A percentile compares a stretch with the other conserved stretches of the same genome.
Evolutionary conservation across 2,113 vertebrate species (phyloP).

Genomic region (Ivindomyrus marchei): DNA sequence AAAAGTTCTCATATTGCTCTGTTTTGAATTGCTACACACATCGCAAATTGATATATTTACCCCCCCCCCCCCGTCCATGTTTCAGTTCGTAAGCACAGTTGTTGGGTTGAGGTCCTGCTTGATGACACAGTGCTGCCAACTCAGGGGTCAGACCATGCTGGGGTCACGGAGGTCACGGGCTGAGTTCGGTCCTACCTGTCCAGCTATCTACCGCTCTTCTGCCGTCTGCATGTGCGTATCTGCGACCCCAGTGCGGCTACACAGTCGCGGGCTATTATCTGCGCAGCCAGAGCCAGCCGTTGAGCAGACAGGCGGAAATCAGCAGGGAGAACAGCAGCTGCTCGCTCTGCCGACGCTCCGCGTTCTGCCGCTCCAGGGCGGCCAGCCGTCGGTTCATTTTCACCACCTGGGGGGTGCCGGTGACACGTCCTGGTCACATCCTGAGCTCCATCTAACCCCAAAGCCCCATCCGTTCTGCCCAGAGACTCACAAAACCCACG

Average conservation of each 20-base stretch:
- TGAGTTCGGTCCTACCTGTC: not conserved
- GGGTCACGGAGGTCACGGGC: not conserved
- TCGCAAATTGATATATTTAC: not conserved
- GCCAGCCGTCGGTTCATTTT: constrained; percentile 57
- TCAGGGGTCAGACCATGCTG: not conserved
- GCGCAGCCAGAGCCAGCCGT: constrained; percentile 71
- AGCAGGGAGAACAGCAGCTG: constrained; percentile 57
- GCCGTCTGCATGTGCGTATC: not conserved
- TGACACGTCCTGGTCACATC: not conserved
- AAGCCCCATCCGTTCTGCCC: not conserved
- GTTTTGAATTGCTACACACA: not conserved
- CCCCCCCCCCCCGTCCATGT: not conserved
- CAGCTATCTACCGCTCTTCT: not conserved
- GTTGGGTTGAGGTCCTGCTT: not conserved
- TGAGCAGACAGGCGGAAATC: constrained; percentile 55
- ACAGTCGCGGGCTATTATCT: constrained; percentile 33
- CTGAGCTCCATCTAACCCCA: not conserved
- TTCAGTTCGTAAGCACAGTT: not conserved
- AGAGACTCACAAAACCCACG: not conserved
- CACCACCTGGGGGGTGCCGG: constrained; percentile 47
- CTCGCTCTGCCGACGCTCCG: constrained; percentile 51
- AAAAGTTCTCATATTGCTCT: not conserved
- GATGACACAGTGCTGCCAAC: not conserved
- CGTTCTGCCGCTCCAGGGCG: constrained; percentile 56
- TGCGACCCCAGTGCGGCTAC: not conserved